phyloP scores from a whole-genome alignment of 1,140 invertebrate species.

The Trichonephila inaurata region DNA sequence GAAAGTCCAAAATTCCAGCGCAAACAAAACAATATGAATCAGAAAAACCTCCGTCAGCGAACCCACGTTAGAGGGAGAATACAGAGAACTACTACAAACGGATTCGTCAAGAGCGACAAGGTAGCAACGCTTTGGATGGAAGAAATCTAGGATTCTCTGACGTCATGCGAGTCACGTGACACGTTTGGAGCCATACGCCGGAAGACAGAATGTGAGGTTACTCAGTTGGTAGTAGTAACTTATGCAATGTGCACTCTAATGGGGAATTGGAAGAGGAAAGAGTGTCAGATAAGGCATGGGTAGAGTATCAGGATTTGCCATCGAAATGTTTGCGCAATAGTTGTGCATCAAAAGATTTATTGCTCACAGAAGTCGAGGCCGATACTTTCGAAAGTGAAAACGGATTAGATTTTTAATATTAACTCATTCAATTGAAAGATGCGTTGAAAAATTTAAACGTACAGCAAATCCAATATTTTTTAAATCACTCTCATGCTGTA shows the following conservation, averaged over 20 bases:
- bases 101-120: neutral
- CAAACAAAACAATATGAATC: neutral
- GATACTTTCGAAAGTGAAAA: no score
- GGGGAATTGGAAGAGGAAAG: neutral
- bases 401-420: no score
- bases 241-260: neutral
- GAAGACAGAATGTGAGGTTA: slow-evolving; percentile 32
- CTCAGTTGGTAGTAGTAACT: neutral
- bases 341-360: neutral
- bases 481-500: no score
- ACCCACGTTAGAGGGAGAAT: slow-evolving; percentile 5
- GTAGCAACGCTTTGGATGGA: neutral
- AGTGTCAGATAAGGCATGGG: neutral
- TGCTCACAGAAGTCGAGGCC: no score
- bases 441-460: no score
- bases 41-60: neutral
- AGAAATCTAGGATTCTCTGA: slow-evolving; percentile 26
- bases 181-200: slow-evolving; percentile 18
- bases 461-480: no score
- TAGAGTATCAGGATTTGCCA: neutral
- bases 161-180: slow-evolving; percentile 52
- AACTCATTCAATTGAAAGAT: no score
- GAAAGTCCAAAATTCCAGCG: neutral
- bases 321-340: neutral
- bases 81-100: slow-evolving; percentile 22